phyloP scores from a whole-genome alignment of 1,140 invertebrate species.

The Heliconius himera region DNA sequence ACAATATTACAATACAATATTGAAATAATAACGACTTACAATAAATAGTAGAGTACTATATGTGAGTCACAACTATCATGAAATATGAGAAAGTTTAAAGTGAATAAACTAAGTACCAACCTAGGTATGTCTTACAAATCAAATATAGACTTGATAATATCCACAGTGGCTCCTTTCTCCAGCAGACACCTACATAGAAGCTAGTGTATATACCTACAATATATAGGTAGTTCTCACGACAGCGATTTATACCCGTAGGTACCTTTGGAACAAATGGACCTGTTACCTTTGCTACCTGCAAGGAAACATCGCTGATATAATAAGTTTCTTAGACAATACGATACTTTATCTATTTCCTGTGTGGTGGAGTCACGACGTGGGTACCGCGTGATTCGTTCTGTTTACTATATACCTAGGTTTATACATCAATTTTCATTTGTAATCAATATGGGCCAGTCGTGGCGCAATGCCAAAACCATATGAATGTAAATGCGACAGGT shows the following conservation, averaged over 20 bases:
- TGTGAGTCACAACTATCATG: neutral
- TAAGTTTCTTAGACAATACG: constrained; percentile 14
- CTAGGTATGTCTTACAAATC: neutral
- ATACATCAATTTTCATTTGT: constrained; percentile 4
- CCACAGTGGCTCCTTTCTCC: constrained; percentile 24
- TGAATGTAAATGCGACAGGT: too few species aligned
- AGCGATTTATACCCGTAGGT: constrained; percentile 2
- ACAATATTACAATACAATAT: neutral
- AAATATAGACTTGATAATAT: neutral
- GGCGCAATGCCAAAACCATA: too few species aligned
- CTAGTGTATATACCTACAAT: too few species aligned
- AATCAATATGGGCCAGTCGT: neutral
- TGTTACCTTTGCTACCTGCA: constrained; percentile 16
- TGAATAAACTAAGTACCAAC: neutral
- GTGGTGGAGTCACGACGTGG: constrained; percentile 8
- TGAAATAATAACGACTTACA: too few species aligned
- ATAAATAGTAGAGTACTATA: neutral
- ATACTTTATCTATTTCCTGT: constrained; percentile 23
- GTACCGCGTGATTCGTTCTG: constrained; percentile 23
- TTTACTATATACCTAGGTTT: constrained; percentile 5
- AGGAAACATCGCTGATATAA: constrained; percentile 18
- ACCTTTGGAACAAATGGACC: constrained; percentile 2
- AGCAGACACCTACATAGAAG: neutral
- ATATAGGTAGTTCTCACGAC: neutral
- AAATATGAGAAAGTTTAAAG: neutral